A percentile compares a stretch with the other conserved stretches of the same genome.
These are phyloP conservation scores for Theretra japonica DNA, from an alignment of 2,888 invertebrate species.

Conservation along the genomic window DNA sequence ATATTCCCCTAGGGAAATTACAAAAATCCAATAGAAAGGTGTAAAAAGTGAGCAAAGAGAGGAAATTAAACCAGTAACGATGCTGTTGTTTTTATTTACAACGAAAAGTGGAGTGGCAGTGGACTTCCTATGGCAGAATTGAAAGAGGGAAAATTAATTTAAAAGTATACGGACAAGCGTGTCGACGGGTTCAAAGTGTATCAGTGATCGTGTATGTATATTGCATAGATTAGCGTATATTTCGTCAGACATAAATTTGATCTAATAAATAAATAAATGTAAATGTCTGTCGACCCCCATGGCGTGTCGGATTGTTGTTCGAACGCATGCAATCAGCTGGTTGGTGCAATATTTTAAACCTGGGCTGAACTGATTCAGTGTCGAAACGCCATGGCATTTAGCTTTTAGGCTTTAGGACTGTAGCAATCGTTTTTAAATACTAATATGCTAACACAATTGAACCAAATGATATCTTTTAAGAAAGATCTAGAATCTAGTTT, in stretches of 20 bases:
- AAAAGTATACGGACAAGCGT: no score
- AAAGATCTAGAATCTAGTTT: background rate
- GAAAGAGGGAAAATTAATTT: no score
- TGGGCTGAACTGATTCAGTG: background rate
- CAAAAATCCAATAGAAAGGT: no score
- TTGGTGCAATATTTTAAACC: background rate
- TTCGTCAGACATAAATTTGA: constrained; percentile 1
- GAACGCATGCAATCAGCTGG: constrained; percentile 3
- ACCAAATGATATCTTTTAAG: background rate
- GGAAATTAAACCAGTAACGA: no score
- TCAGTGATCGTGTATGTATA: no score
- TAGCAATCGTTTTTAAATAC: background rate
- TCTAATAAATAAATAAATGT: background rate
- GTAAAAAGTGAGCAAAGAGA: no score
- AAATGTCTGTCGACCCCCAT: constrained; percentile 26
- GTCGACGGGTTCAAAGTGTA: no score
- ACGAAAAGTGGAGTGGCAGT: no score
- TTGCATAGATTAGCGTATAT: constrained; percentile 5
- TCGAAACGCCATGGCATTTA: constrained; percentile 18
- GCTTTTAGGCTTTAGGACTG: background rate
- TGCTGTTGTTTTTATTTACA: no score
- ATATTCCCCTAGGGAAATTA: no score
- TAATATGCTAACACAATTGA: background rate
- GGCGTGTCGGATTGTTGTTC: constrained; percentile 21
- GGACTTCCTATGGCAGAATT: no score